These are phyloP conservation scores for Spinus pinus DNA, from an alignment of 2,797 vertebrate genomes.

Conservation along the genomic window DNA sequence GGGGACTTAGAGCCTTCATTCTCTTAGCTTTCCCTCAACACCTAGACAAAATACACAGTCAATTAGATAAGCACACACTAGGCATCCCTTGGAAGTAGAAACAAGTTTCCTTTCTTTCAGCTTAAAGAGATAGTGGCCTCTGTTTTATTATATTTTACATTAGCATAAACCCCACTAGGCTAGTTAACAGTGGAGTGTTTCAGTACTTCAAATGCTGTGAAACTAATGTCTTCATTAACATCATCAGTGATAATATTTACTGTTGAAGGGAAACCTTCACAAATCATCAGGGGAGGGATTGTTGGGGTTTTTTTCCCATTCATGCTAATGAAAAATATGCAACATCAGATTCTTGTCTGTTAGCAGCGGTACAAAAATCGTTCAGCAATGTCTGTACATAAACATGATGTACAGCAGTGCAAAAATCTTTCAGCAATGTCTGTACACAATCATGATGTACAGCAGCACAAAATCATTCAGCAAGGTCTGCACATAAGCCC, in stretches of 20 bases:
- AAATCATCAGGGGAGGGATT: slow-evolving; percentile 23
- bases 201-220: slow-evolving; percentile 35
- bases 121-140: slow-evolving; percentile 51
- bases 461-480: too few relatives aligned
- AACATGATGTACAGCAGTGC: not conserved
- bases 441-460: too few relatives aligned
- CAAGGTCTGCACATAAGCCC: not conserved
- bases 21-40: slow-evolving; percentile 85
- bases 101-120: slow-evolving; percentile 43
- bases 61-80: slow-evolving; percentile 67
- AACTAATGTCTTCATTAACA: slow-evolving; percentile 63
- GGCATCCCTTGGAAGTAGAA: slow-evolving; percentile 45
- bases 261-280: slow-evolving; percentile 29
- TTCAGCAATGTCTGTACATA: not conserved
- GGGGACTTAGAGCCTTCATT: slow-evolving; percentile 88
- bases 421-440: not conserved
- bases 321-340: slow-evolving; percentile 2
- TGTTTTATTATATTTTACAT: slow-evolving; percentile 54
- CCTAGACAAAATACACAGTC: slow-evolving; percentile 81
- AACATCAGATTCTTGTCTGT: not conserved
- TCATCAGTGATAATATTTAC: slow-evolving; percentile 56
- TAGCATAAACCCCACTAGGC: slow-evolving; percentile 61
- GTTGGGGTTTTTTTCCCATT: not conserved
- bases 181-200: slow-evolving; percentile 57
- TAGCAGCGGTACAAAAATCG: not conserved